Base-by-base conservation (phyloP, 2,113 vertebrate species). In the Neotragus moschatus region DNA sequence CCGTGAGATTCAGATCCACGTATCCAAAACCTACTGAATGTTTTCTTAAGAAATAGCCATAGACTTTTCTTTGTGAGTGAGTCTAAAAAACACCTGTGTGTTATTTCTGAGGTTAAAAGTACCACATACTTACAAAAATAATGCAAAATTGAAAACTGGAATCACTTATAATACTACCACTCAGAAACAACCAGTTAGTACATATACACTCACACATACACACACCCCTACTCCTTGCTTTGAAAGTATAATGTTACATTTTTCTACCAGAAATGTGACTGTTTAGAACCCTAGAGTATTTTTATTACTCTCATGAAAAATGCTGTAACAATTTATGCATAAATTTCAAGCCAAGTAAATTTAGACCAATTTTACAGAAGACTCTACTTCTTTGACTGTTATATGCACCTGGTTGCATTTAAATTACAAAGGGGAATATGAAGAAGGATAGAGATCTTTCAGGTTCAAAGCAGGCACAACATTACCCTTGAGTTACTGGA, bases 401-500 rank as follows among this genome's bases (percentile, higher is more conserved):
- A 63, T 66, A 75, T 85, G 13, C 23, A 94, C 56, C 93, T 81
- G 92, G 43, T 36, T 97, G 43, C 51, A 91, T 92, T 96, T 97
- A 90, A 91, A 87, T 94, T 88, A 85, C 91, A 96, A 95, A 93
- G 6, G 36, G 10, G 3, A 91, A 61, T 91, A 26, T 88, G 45
- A 15, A 90, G 58, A 25, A 70, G 17, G 13, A 58, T 94, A 85
- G 66, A 81, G 36, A 92, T 94, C 33, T 88, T 94, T 97, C 36
- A 89, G 70, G 55, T 97, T 97, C 45, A 92, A 96, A 95, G 79
- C 13, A 13, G 4, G 14, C 4, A 89, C 79, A 95, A 15, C 7
- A 81, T 90, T 95, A 96, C 28, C 49, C 88, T 92, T 85, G 80
- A 94, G 51, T 96, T 97, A 95, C 33, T 90, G 25, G 19, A 3